Conservation (phyloP, 2,888 invertebrate genomes). For the Coelopa pilipes region DNA sequence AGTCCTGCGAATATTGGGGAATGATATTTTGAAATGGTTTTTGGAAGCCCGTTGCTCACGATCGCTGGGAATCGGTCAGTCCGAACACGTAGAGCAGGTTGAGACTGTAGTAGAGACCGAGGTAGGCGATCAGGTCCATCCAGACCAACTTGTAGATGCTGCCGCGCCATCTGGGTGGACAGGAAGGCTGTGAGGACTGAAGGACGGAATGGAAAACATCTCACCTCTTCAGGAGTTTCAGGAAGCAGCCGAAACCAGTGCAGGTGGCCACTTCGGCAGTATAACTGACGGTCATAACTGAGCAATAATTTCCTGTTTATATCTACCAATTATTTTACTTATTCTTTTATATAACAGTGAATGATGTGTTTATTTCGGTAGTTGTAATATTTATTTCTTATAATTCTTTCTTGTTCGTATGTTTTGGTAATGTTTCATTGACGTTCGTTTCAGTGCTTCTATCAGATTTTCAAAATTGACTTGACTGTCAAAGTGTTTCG, state of each 20-base stretch:
- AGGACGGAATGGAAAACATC: too few species aligned
- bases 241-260: slow-evolving; percentile 86
- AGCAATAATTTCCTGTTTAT: too few species aligned
- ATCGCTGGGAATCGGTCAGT: slow-evolving; percentile 75
- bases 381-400: too few species aligned
- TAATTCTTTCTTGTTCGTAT: too few species aligned
- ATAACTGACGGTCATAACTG: slow-evolving; percentile 89
- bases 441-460: too few species aligned
- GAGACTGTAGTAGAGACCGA: slow-evolving; percentile 80
- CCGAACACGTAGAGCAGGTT: slow-evolving; percentile 81
- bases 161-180: slow-evolving; percentile 87
- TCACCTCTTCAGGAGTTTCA: slow-evolving; percentile 79
- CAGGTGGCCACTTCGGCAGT: slow-evolving; percentile 89
- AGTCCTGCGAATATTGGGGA: slow-evolving; percentile 68
- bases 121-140: slow-evolving; percentile 85
- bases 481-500: too few species aligned
- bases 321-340: too few species aligned
- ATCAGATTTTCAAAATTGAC: too few species aligned
- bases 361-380: too few species aligned
- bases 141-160: slow-evolving; percentile 95
- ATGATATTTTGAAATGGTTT: neutral
- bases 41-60: slow-evolving; percentile 68
- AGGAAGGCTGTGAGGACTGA: too few species aligned
- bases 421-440: too few species aligned
- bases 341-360: too few species aligned